Percentiles rank a stretch among this genome's conserved stretches.
phyloP scores from a whole-genome alignment of 2,797 vertebrate species.

The Sebastes matsubarae region DNA sequence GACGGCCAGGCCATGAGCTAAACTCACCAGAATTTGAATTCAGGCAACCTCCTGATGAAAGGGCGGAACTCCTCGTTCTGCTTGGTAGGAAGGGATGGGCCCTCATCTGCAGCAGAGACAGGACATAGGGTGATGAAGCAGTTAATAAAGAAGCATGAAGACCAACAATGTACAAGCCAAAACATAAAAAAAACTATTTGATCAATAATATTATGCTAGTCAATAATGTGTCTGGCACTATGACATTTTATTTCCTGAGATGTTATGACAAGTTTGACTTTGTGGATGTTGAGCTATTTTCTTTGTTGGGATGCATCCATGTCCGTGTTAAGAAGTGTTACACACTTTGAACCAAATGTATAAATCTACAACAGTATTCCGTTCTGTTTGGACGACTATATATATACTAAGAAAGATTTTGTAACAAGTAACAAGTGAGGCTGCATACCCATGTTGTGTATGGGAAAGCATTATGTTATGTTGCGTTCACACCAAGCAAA shows the following conservation, averaged over 20 bases:
- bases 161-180: background rate
- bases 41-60: slow-evolving; percentile 97
- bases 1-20: background rate
- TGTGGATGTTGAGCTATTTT: background rate
- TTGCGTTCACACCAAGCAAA: no score
- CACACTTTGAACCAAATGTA: background rate
- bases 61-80: slow-evolving; percentile 99
- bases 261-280: background rate
- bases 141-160: background rate
- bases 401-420: no score
- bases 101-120: slow-evolving; percentile 86
- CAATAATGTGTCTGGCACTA: background rate
- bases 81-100: slow-evolving; percentile 95
- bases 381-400: no score
- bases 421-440: background rate
- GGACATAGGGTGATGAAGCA: background rate
- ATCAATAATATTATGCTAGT: background rate
- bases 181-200: background rate
- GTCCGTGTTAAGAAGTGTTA: background rate
- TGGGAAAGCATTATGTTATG: background rate
- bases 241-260: background rate
- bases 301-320: background rate
- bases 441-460: background rate
- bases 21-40: slow-evolving; percentile 97
- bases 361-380: background rate